A percentile compares a stretch with the other conserved stretches of the same genome.
phyloP scores from a whole-genome alignment of 2,113 vertebrate genomes.

The Hemiscyllium ocellatum region DNA sequence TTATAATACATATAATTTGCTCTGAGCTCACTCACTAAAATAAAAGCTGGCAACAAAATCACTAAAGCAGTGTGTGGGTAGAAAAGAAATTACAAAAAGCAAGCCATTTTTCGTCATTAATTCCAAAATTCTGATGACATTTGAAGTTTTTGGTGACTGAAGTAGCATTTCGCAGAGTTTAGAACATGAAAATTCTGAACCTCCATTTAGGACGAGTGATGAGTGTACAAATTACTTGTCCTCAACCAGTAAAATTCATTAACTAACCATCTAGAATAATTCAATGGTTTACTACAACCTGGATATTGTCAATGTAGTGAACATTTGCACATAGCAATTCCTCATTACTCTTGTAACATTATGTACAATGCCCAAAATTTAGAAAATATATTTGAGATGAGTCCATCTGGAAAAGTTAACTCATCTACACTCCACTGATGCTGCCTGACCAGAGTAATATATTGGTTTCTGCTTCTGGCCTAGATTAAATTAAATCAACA shows the following conservation, averaged over 20 bases:
- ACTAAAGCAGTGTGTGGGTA: neutral
- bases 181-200: neutral
- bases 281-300: neutral
- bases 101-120: neutral
- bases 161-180: neutral
- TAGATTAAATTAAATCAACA: neutral
- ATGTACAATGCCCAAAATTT: neutral
- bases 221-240: neutral
- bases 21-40: neutral
- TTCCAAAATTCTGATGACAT: neutral
- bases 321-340: neutral
- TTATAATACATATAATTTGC: neutral
- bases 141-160: constrained; percentile 5
- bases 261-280: neutral
- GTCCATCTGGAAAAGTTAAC: neutral
- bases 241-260: neutral
- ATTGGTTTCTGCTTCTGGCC: neutral
- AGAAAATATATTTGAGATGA: neutral
- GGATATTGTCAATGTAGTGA: neutral
- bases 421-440: neutral
- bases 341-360: neutral
- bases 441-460: neutral
- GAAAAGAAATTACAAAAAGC: neutral
- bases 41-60: constrained; percentile 6
- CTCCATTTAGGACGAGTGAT: neutral